These are phyloP conservation scores for Dendrocopos noguchii DNA, from an alignment of 2,113 vertebrate genomes.

Conservation along the genomic window DNA sequence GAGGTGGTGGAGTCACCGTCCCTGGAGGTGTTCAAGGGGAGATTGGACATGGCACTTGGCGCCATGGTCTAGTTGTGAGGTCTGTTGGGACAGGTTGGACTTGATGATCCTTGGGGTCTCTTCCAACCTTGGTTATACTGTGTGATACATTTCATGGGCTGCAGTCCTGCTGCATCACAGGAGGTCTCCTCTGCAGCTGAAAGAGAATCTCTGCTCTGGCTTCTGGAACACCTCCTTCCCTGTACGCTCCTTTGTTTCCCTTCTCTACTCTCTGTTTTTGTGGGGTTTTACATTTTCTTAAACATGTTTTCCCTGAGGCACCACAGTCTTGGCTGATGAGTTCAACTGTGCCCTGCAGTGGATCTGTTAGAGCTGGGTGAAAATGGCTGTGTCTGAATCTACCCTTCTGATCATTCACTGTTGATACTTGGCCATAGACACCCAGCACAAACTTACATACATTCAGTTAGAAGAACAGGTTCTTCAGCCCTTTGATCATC, in stretches of 20 bases:
- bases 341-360: not conserved
- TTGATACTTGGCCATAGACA: not conserved
- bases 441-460: not conserved
- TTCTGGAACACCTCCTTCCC: not conserved
- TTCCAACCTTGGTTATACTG: no score
- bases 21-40: no score
- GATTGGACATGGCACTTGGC: no score
- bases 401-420: fast-evolving
- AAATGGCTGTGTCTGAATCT: not conserved
- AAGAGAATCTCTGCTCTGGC: not conserved
- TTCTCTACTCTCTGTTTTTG: not conserved
- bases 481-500: no score
- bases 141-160: no score
- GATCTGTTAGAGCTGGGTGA: not conserved
- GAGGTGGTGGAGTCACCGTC: no score
- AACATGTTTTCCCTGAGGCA: not conserved
- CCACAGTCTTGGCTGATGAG: not conserved
- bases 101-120: no score
- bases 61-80: no score
- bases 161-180: not conserved
- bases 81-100: no score
- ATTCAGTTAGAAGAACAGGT: not conserved
- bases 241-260: not conserved
- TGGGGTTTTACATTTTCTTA: not conserved
- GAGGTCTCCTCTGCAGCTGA: not conserved